Percentiles rank a stretch among this genome's conserved stretches.
Conservation (phyloP, 2,797 vertebrate genomes). For the Merluccius polli region DNA sequence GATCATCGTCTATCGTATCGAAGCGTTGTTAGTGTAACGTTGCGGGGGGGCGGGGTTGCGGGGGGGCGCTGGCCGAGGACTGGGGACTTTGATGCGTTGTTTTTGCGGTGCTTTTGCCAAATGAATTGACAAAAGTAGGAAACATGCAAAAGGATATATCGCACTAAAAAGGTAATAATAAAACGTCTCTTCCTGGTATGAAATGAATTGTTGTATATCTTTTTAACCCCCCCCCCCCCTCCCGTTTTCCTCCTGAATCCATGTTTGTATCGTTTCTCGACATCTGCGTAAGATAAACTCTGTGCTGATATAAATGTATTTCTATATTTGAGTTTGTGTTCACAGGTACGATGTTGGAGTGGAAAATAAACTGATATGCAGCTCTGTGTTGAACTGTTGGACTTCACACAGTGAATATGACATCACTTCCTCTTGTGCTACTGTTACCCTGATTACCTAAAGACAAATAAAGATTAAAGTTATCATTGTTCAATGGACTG, state of each 20-base stretch:
- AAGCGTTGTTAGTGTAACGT: not conserved
- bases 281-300: not conserved
- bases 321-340: slow-evolving; percentile 42
- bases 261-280: slow-evolving; percentile 31
- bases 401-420: slow-evolving; percentile 16
- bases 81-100: not conserved
- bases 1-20: too few species aligned
- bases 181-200: slow-evolving; percentile 30
- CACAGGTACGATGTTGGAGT: slow-evolving; percentile 35
- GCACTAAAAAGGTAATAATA: slow-evolving; percentile 22
- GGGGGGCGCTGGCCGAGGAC: too few species aligned
- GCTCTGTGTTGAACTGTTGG: slow-evolving; percentile 45
- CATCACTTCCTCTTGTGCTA: slow-evolving; percentile 48
- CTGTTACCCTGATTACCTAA: slow-evolving; percentile 55
- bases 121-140: slow-evolving; percentile 36
- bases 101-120: slow-evolving; percentile 79
- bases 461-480: slow-evolving; percentile 64
- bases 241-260: slow-evolving; percentile 44
- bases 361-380: slow-evolving; percentile 58
- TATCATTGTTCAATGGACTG: too few species aligned
- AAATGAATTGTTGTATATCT: slow-evolving; percentile 23
- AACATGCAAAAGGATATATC: slow-evolving; percentile 5
- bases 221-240: slow-evolving; percentile 33
- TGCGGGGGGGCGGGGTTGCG: too few species aligned
- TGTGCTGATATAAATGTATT: slow-evolving; percentile 4